These are phyloP conservation scores for Montifringilla adamsi DNA, from an alignment of 2,113 vertebrate species.

Conservation along the genomic window DNA sequence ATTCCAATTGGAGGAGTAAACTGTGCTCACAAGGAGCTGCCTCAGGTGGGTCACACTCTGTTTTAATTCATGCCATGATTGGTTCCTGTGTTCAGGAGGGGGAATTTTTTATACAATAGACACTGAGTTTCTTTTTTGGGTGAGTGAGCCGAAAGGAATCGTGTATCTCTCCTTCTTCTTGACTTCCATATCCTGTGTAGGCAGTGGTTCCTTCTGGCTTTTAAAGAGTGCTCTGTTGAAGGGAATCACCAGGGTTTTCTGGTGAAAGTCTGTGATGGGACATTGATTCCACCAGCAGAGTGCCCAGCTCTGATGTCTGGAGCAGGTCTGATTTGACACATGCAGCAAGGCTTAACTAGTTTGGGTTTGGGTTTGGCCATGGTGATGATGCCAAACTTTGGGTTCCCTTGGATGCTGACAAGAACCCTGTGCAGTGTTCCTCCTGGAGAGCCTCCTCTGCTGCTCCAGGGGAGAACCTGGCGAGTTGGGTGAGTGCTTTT, in stretches of 20 bases:
- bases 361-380: not conserved
- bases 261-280: not conserved
- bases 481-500: fast-evolving
- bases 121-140: fast-evolving
- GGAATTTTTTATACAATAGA: not conserved
- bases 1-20: conserved; percentile 68
- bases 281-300: too few species aligned
- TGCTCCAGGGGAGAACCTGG: not conserved
- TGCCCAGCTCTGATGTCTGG: not conserved
- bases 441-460: not conserved
- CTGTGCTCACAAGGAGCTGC: conserved; percentile 30
- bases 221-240: not conserved
- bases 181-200: not conserved
- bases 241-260: not conserved
- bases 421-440: not conserved
- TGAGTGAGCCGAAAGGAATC: not conserved
- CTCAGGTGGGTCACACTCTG: conserved; percentile 29
- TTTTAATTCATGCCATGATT: not conserved
- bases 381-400: too few species aligned
- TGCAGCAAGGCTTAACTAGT: fast-evolving
- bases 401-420: not conserved
- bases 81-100: not conserved
- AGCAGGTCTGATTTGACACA: not conserved
- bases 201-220: not conserved
- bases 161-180: not conserved